These are phyloP conservation scores for Tigriopus californicus DNA, from an alignment of 2,888 invertebrate genomes.

Conservation along the genomic window DNA sequence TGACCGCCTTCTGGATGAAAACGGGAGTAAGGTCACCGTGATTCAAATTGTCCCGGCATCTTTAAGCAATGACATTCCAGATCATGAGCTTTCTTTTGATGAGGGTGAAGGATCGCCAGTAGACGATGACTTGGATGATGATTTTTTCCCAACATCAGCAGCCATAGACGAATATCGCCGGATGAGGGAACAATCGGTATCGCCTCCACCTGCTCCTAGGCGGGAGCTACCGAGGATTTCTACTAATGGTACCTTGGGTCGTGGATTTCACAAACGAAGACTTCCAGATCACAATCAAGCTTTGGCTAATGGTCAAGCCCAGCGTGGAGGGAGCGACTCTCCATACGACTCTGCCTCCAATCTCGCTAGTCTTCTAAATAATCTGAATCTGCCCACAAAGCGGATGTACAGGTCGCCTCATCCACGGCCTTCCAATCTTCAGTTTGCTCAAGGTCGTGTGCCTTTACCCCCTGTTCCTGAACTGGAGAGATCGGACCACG, in stretches of 20 bases:
- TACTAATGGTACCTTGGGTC: conserved; percentile 7
- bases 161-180: too few relatives aligned
- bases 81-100: too few relatives aligned
- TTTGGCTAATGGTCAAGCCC: background rate
- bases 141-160: too few relatives aligned
- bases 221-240: conserved; percentile 10
- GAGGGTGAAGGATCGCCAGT: background rate
- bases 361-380: background rate
- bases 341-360: background rate
- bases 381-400: background rate
- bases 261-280: background rate
- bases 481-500: conserved; percentile 5
- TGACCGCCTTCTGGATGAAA: background rate
- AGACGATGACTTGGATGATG: background rate
- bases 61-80: too few relatives aligned
- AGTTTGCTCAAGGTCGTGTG: background rate
- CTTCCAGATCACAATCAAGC: background rate
- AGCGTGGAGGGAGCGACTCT: background rate
- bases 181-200: background rate
- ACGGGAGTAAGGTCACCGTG: background rate
- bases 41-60: conserved; percentile 8
- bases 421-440: background rate
- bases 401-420: background rate
- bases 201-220: background rate
- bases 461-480: conserved; percentile 12